phyloP scores from a whole-genome alignment of 2,113 vertebrate genomes.

The Sapayoa aenigma region DNA sequence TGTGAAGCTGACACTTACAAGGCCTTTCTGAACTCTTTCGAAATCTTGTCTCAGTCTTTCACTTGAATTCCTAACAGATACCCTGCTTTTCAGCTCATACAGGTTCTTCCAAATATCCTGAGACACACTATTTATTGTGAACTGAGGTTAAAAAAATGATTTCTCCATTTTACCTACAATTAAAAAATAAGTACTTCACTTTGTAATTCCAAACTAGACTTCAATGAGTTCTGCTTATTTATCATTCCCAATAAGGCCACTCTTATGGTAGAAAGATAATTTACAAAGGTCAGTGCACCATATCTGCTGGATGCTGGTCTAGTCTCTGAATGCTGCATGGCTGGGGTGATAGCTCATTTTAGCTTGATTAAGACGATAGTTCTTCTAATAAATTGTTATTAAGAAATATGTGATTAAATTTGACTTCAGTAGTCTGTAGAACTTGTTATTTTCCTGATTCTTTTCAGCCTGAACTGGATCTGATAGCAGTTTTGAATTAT shows the following conservation, averaged over 20 bases:
- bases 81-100: neutral
- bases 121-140: neutral
- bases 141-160: neutral
- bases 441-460: neutral
- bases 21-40: neutral
- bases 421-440: neutral
- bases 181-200: neutral
- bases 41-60: neutral
- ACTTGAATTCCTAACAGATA: neutral
- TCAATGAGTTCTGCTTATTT: neutral
- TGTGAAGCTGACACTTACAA: neutral
- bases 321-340: neutral
- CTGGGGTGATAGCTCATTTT: neutral
- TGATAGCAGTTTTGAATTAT: neutral
- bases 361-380: neutral
- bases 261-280: neutral
- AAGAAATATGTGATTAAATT: neutral
- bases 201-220: neutral
- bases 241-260: neutral
- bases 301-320: neutral
- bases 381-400: neutral
- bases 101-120: neutral
- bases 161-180: neutral
- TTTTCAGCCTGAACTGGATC: neutral
- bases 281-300: neutral